Percentiles rank a stretch among this genome's conserved stretches.
phyloP scores from a whole-genome alignment of 2,797 vertebrate genomes.

The Ceryle rudis region DNA sequence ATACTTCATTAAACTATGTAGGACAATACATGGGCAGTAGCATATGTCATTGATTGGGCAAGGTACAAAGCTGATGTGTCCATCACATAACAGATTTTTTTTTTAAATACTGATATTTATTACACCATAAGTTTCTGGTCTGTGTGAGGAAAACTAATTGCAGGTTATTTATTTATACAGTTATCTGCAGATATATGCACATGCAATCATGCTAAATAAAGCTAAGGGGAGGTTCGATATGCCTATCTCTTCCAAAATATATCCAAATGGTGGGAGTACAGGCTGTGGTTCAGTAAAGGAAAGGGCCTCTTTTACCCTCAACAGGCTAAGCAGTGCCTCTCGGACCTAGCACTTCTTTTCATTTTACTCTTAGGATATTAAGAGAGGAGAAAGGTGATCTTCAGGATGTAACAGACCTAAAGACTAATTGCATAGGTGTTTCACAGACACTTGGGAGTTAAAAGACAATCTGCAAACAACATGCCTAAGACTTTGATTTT shows the following conservation, averaged over 20 bases:
- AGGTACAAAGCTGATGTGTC: neutral
- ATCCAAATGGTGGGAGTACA: neutral
- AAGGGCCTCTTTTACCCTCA: fast-evolving
- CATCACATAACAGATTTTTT: neutral
- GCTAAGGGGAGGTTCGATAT: neutral
- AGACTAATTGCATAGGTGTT: neutral
- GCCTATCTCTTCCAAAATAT: neutral
- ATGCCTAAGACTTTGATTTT: neutral
- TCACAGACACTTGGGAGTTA: neutral
- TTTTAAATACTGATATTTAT: neutral
- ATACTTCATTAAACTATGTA: neutral
- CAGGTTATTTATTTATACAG: neutral
- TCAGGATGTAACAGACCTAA: neutral
- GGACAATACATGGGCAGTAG: neutral
- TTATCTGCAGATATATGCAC: neutral
- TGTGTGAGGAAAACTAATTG: neutral
- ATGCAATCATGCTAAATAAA: neutral
- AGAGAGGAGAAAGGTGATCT: neutral
- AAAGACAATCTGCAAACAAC: neutral
- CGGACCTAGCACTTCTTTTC: neutral
- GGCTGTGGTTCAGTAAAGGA: neutral
- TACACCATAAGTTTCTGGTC: neutral
- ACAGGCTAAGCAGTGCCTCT: neutral
- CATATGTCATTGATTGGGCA: neutral
- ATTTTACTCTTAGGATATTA: neutral